Base-by-base conservation (phyloP, 2,888 invertebrate species). In the Hoplodrina ambigua region DNA sequence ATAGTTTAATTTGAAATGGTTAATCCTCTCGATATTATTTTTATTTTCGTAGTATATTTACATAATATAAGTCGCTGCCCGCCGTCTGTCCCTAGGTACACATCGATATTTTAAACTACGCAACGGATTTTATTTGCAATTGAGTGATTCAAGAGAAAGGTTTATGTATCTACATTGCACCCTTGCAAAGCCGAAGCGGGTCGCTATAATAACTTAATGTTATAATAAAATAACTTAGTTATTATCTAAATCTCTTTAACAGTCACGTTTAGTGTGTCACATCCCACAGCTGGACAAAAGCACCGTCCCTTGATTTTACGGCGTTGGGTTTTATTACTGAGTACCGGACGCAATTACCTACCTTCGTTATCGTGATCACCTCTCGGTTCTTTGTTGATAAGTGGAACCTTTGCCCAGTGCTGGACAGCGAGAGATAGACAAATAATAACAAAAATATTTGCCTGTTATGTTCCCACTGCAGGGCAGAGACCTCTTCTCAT, bases 291-390 rank as follows among this genome's bases (percentile, higher is more conserved):
- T 70, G 54, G 54, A 15, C n/a, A 72, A 75, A 54, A 67, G 57
- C 53, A 19, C 67, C 67, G 68, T 67, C 46, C 57, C 53, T 57
- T 67, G 25, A 57, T 58, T 67, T 41, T 54, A 75, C 54, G 37
- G 17, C 41, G 68, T 57, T 30, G 46, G 67, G 57, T 41, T 49
- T 72, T 49, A 53, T 17, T 57, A 49, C 50, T 19, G n/a, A 53
- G 17, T 57, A 49, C 50, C 25, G n/a, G 19, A 20, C 52, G 66
- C 46, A 37, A 67, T 75, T 67, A 67, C 56, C 55, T 67, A 57
- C 56, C 55, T 11, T 13, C 46, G 37, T 71, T 57, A 56, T 56
- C 25, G 44, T 66, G 56, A 67, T 57, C 25, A 44, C 3, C 17
- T 66, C 46, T 25, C 52, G 50, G 50, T 52, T 37, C 56, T 4